Conservation (phyloP, 2,888 invertebrate genomes). For the Iselma pallidipennis region DNA sequence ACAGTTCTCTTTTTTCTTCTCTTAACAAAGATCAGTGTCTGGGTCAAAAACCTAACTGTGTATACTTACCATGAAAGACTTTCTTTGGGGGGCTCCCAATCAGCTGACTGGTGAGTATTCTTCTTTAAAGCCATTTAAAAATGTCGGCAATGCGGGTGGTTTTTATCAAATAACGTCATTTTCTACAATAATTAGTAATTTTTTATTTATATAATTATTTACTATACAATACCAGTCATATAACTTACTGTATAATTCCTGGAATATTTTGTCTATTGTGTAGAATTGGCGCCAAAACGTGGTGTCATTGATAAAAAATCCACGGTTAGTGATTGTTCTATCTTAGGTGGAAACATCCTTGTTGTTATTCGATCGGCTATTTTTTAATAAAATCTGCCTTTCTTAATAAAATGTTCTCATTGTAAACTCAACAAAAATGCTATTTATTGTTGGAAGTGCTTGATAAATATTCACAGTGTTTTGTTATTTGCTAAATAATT, state of each 20-base stretch:
- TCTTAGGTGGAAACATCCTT: not conserved
- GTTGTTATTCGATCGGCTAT: too few species aligned
- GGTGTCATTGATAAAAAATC: too few species aligned
- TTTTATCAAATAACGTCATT: not conserved
- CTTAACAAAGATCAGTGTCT: slow-evolving; percentile 19
- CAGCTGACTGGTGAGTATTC: slow-evolving; percentile 31
- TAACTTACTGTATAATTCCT: not conserved
- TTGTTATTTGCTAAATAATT: not conserved
- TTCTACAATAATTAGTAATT: too few species aligned
- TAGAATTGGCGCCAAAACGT: not conserved
- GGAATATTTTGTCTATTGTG: not conserved
- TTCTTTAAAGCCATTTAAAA: slow-evolving; percentile 33
- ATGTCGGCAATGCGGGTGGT: slow-evolving; percentile 36
- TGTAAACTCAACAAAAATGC: too few species aligned
- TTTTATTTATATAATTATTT: not conserved
- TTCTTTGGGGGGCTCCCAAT: slow-evolving; percentile 22
- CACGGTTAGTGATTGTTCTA: too few species aligned
- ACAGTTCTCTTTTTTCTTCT: slow-evolving; percentile 10
- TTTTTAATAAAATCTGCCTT: too few species aligned
- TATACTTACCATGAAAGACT: slow-evolving; percentile 19
- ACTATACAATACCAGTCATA: not conserved
- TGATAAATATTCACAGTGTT: not conserved
- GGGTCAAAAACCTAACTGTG: slow-evolving; percentile 27
- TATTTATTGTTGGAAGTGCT: too few species aligned
- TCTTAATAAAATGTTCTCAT: too few species aligned